Conservation (phyloP, 2,888 invertebrate genomes). For the Alloplasta piceator region DNA sequence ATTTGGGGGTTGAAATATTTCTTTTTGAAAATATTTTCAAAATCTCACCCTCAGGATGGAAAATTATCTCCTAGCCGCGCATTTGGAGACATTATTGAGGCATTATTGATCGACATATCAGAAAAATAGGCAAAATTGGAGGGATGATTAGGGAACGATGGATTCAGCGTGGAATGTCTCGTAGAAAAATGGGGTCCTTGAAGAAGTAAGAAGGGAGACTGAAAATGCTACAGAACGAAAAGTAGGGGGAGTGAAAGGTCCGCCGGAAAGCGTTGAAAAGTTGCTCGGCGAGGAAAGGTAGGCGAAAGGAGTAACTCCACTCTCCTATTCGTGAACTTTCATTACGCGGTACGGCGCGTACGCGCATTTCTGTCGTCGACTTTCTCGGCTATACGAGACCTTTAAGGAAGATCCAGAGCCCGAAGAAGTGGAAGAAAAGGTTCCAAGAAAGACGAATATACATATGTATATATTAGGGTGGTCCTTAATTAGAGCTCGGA, state of each 20-base stretch:
- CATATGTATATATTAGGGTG: constrained; percentile 8
- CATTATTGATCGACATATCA: too few species aligned
- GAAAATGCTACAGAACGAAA: constrained; percentile 34
- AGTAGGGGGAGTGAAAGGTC: neutral
- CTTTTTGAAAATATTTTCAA: too few species aligned
- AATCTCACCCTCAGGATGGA: too few species aligned
- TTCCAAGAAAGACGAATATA: constrained; percentile 25
- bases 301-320: constrained; percentile 60
- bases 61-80: too few species aligned
- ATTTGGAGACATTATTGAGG: too few species aligned
- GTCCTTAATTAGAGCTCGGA: too few species aligned
- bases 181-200: neutral
- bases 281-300: constrained; percentile 67
- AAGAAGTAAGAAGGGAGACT: constrained; percentile 7
- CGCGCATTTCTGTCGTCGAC: constrained; percentile 48
- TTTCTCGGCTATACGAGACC: constrained; percentile 19
- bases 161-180: neutral
- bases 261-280: constrained; percentile 59
- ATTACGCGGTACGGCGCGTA: constrained; percentile 70
- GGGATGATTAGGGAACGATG: too few species aligned
- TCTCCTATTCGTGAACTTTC: constrained; percentile 72
- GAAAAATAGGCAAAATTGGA: too few species aligned
- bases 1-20: too few species aligned
- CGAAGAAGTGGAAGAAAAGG: constrained; percentile 30
- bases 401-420: constrained; percentile 22